Conservation (phyloP, 2,113 vertebrate genomes). For the Eira barbara region DNA sequence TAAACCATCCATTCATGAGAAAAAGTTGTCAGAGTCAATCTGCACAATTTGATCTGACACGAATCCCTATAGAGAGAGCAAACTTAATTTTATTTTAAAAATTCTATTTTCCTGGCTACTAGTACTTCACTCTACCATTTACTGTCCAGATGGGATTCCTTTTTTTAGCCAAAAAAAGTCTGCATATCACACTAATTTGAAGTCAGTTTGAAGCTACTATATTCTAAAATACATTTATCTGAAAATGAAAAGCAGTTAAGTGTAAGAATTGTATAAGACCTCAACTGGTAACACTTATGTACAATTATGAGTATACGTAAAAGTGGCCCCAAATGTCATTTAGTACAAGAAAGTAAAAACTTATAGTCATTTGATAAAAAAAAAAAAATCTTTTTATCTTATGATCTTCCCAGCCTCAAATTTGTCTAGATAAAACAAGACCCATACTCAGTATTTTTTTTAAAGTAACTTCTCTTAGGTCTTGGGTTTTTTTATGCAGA, state of each 20-base stretch:
- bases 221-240: conserved; percentile 64
- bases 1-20: conserved; percentile 41
- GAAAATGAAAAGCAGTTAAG: conserved; percentile 52
- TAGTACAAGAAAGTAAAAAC: neutral
- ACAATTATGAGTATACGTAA: conserved; percentile 34
- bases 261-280: conserved; percentile 54
- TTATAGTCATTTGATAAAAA: neutral
- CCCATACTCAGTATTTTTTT: neutral
- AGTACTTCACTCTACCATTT: conserved; percentile 67
- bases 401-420: neutral
- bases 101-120: conserved; percentile 65
- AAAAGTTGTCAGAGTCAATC: conserved; percentile 41
- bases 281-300: conserved; percentile 23
- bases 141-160: conserved; percentile 69
- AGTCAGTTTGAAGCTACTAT: conserved; percentile 58
- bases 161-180: conserved; percentile 69
- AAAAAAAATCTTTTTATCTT: neutral
- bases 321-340: neutral
- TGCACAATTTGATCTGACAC: conserved; percentile 18
- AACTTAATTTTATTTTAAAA: conserved; percentile 67
- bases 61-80: conserved; percentile 48
- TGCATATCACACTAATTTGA: conserved; percentile 68
- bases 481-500: neutral
- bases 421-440: conserved; percentile 38
- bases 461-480: neutral